Base-by-base conservation (phyloP, 23 tunicate species). In the Clavelina lepadiformis region DNA sequence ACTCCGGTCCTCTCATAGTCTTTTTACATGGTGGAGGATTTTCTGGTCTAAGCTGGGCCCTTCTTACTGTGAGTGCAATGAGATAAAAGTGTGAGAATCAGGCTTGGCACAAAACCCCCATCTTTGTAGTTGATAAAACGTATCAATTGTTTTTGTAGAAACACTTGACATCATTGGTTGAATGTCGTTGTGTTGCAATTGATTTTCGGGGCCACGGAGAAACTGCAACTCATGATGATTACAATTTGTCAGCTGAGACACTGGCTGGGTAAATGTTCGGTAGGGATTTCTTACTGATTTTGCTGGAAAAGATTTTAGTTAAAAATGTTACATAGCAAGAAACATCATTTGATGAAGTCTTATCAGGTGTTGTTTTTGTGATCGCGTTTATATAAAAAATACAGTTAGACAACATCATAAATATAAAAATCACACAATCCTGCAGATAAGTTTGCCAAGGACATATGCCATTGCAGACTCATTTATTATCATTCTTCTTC, bases 1-100 rank as follows among this genome's bases (percentile, higher is more conserved):
- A 76, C 4, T 29, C 22, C 35, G 73, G 75, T 18, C 46, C 76
- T 6, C 23, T 69, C 3, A 56, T 89, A 24, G 59, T 88, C 0
- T 75, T 89, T 33, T 56, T 89, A 3, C 97, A 89, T 69, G 97
- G 97, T 5, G 97, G 89, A 22, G 97, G 89, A 37, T 89, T 89
- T 56, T 89, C 97, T 62, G 97, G 89, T 3, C 69, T 89, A 5
- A 76, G 75, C 34, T 88, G 96, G 96, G 72, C 96, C 19, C 34
- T 88, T 35, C 56, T 81, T 15, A 24, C 78, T n/a, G 94, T 85
- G 32, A 70, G 94, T 58, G n/a, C n/a, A n/a, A n/a, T n/a, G n/a
- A n/a, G n/a, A n/a, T n/a, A n/a, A n/a, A n/a, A n/a, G n/a, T n/a
- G n/a, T n/a, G n/a, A n/a, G n/a, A n/a, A n/a, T n/a, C n/a, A n/a